Base-by-base conservation (phyloP, 2,797 vertebrate species). In the Zonotrichia albicollis region DNA sequence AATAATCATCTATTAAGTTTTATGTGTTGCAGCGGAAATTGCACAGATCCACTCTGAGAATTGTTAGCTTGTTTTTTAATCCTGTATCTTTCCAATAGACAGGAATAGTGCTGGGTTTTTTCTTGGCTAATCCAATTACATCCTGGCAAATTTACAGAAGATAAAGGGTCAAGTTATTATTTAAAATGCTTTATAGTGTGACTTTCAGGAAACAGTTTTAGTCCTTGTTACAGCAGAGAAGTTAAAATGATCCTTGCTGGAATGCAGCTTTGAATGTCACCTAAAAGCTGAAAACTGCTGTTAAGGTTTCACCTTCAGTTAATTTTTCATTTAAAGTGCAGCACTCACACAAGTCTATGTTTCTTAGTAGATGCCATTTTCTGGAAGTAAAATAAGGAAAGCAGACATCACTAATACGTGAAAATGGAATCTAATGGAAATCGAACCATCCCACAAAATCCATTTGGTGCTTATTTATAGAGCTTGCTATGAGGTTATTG, bases 401-500 rank as follows among this genome's bases (percentile, higher is more conserved):
- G 74, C 45, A 62, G 70, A 66, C 64, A 90, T 83, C 75, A n/a
- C 53, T 87, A 82, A 86, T 84, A 68, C 58, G 84, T 75, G 50
- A 81, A 94, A 80, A 90, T 87, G 64, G 72, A 95, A 95, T 89
- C 51, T 96, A 96, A 93, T 87, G 58, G 92, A 94, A 96, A 93
- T 77, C 5, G 80, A 93, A 93, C 86, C 61, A 87, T 79, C 51
- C 84, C 75, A 80, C 67, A 94, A 86, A 95, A 96, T 96, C 75
- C 68, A 86, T 96, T 94, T 95, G 70, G 26, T 82, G 38, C 16
- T 87, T 95, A 93, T 95, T 93, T 95, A 87, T 89, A 93, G 80
- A 85, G 27, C 57, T 84, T 50, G 36, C 36, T 48, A 30, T 80
- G 42, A 91, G 54, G 70, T 89, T 95, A 93, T 79, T 87, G 72